Evolutionary conservation across 2,888 invertebrate genomes (phyloP), one percentile per base, ranked within the genome.

Genomic region (Harpalus rufipes): DNA sequence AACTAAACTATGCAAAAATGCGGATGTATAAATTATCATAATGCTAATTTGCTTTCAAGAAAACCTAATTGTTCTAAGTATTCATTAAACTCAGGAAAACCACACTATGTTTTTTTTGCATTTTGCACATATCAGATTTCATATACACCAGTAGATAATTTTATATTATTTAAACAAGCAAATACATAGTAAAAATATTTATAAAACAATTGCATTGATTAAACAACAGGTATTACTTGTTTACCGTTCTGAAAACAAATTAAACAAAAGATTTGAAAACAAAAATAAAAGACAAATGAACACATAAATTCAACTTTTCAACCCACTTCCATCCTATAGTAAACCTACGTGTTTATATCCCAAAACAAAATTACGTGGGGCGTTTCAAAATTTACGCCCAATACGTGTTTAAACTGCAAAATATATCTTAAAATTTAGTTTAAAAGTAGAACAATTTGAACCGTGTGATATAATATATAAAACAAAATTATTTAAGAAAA

Each of bases 101-200:
- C 59, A 18, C 59, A 61, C 18, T 14, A 56, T n/a, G 56, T 32
- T 51, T 51, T 14, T 7, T 14, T 18, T 61, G 59, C 18, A 61
- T 21, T 61, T 61, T 61, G 59, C 8, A 14, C 59, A 16, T 61
- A 61, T 18, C 18, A 18, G 8, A 61, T 61, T 61, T 56, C n/a
- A 7, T 61, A 1, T 10, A 16, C 10, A 61, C 2, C 5, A 61
- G 16, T 18, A 14, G 14, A 16, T 61, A 7, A 7, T 61, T 18
- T 14, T 6, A 7, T 14, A 61, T 61, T 18, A 61, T 61, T 14
- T 61, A 61, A 51, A 51, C 12, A 51, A 51, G 4, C 12, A 51
- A 51, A 51, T 51, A 4, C 44, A 51, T 51, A 51, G 8, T 51
- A 10, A 51, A 12, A 51, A 51, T 51, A 51, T 51, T 51, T 51